Conservation (phyloP, 2,113 vertebrate species). For the Panurus biarmicus region DNA sequence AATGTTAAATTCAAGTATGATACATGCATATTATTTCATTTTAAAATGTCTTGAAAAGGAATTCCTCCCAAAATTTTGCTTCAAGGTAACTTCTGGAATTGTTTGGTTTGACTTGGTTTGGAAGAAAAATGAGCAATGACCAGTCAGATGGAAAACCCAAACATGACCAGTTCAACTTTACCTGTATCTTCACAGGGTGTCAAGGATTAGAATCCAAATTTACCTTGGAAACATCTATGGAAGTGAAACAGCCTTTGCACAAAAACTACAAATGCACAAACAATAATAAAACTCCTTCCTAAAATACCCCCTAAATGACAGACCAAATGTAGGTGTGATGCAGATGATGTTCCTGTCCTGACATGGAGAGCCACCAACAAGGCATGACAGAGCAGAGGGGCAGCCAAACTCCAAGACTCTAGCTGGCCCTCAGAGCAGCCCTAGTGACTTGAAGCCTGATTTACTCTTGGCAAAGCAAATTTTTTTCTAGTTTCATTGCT, state of each 20-base stretch:
- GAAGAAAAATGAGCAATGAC: background rate
- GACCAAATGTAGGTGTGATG: background rate
- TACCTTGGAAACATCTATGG: background rate
- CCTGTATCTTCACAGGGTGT: background rate
- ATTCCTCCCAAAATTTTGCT: background rate
- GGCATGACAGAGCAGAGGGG: background rate
- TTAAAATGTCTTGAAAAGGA: background rate
- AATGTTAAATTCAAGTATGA: background rate
- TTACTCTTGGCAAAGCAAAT: background rate
- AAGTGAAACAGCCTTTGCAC: background rate
- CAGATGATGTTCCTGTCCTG: background rate
- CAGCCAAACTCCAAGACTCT: fast-evolving
- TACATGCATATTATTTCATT: background rate
- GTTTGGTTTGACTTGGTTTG: background rate
- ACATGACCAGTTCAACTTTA: background rate
- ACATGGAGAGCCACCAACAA: background rate
- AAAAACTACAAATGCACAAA: background rate
- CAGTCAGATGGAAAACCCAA: background rate
- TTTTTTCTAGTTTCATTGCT: background rate
- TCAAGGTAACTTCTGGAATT: background rate
- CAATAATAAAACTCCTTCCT: background rate
- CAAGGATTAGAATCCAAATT: background rate
- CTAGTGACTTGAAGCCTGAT: background rate
- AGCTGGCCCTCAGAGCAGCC: background rate
- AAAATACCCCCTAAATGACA: background rate